These are phyloP conservation scores for Ormyrus rosae DNA, from an alignment of 2,888 invertebrate species.

Conservation along the genomic window DNA sequence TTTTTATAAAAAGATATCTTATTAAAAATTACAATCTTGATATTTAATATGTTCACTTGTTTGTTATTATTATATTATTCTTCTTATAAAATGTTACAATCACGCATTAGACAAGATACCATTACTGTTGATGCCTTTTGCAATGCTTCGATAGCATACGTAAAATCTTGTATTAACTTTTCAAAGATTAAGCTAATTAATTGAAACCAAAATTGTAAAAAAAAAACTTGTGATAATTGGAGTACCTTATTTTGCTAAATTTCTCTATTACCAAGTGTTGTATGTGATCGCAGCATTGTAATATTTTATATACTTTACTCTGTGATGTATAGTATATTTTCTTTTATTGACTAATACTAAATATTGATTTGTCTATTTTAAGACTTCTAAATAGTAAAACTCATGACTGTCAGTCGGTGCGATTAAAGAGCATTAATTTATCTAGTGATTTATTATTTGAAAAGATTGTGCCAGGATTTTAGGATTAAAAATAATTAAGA, in stretches of 20 bases:
- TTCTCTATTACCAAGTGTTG: slow-evolving; percentile 6
- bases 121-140: slow-evolving; percentile 51
- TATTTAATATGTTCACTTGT: slow-evolving; percentile 46
- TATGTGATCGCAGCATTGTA: slow-evolving; percentile 30
- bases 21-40: slow-evolving; percentile 21
- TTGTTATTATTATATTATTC: slow-evolving; percentile 51
- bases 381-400: slow-evolving; percentile 16
- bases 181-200: background rate
- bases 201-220: background rate
- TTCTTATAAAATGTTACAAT: slow-evolving; percentile 38
- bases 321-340: slow-evolving; percentile 61
- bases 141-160: slow-evolving; percentile 33
- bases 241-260: slow-evolving; percentile 27
- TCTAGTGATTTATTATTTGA: slow-evolving; percentile 26
- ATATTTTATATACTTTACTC: slow-evolving; percentile 60
- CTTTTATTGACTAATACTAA: slow-evolving; percentile 49
- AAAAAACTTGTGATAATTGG: slow-evolving; percentile 37
- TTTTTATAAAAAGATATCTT: slow-evolving; percentile 33
- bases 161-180: slow-evolving; percentile 12
- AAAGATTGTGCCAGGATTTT: background rate
- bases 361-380: slow-evolving; percentile 27
- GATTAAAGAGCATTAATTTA: slow-evolving; percentile 37
- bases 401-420: slow-evolving; percentile 32
- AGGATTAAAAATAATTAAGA: slow-evolving; percentile 6
- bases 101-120: slow-evolving; percentile 37